Percentiles rank a stretch among this genome's conserved stretches.
These are phyloP conservation scores for Sylvicola cinctus DNA, from an alignment of 2,888 invertebrate species.

Conservation along the genomic window DNA sequence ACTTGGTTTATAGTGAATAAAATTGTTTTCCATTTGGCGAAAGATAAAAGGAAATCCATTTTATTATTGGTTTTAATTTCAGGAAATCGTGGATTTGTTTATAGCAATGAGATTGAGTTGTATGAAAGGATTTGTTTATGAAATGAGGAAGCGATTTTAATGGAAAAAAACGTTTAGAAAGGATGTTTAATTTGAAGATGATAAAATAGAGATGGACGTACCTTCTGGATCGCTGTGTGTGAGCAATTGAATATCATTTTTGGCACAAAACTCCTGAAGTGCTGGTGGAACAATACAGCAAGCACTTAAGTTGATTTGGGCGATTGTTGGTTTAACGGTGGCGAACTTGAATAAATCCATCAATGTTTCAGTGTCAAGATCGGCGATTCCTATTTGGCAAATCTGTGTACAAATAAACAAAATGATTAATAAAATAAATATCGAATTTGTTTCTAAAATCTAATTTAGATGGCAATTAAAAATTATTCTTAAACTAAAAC, in stretches of 20 bases:
- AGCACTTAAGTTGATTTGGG: conserved; percentile 80
- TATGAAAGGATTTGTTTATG: no score
- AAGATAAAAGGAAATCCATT: no score
- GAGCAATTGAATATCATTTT: conserved; percentile 76
- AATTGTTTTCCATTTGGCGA: no score
- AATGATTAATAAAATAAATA: neutral
- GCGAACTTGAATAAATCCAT: conserved; percentile 46
- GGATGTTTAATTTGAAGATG: no score
- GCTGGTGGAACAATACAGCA: conserved; percentile 90
- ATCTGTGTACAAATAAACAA: conserved; percentile 21
- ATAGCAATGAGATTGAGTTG: no score
- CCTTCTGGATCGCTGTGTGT: conserved; percentile 90
- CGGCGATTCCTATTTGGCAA: conserved; percentile 64
- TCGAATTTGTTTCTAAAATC: neutral
- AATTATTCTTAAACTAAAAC: neutral
- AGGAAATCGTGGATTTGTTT: no score
- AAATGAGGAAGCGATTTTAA: no score
- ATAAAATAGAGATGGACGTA: no score
- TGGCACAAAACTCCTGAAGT: conserved; percentile 72
- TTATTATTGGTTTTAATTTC: no score
- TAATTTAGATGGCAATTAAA: neutral
- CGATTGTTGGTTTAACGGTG: conserved; percentile 63
- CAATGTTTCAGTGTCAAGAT: conserved; percentile 67
- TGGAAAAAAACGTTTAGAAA: no score
- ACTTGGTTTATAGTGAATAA: no score